phyloP scores from a whole-genome alignment of 2,113 vertebrate genomes.

The Podilymbus podiceps region DNA sequence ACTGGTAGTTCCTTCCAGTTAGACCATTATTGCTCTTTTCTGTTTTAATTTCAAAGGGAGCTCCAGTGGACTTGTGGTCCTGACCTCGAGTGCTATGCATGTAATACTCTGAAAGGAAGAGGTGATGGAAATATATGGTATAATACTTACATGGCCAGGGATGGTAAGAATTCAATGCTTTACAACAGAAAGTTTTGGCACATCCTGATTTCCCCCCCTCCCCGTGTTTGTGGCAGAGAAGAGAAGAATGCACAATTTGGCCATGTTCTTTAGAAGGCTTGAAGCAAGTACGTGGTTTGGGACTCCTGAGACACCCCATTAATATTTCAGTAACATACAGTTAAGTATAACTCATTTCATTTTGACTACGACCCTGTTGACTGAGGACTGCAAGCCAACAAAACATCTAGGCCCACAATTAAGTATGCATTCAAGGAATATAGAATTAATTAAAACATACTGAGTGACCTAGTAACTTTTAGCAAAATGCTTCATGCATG shows the following conservation, averaged over 20 bases:
- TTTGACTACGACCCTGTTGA: neutral
- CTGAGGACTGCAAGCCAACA: neutral
- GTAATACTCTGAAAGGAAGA: neutral
- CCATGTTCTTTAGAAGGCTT: neutral
- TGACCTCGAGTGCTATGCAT: neutral
- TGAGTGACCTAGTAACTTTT: neutral
- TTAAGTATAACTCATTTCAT: neutral
- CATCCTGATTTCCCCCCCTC: neutral
- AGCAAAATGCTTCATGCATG: neutral
- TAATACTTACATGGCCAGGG: neutral
- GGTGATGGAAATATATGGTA: neutral
- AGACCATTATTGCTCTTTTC: neutral
- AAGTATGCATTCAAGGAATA: neutral
- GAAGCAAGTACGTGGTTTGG: neutral
- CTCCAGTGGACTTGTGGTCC: neutral
- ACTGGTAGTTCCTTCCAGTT: neutral
- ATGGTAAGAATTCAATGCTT: neutral
- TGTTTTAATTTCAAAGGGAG: neutral
- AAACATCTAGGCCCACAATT: neutral
- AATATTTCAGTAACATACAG: neutral
- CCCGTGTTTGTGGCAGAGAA: neutral
- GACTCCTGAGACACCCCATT: neutral
- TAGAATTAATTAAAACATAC: neutral
- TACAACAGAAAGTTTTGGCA: neutral
- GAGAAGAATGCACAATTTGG: neutral